phyloP scores from a whole-genome alignment of 2,113 vertebrate species.

The Elgaria multicarinata region DNA sequence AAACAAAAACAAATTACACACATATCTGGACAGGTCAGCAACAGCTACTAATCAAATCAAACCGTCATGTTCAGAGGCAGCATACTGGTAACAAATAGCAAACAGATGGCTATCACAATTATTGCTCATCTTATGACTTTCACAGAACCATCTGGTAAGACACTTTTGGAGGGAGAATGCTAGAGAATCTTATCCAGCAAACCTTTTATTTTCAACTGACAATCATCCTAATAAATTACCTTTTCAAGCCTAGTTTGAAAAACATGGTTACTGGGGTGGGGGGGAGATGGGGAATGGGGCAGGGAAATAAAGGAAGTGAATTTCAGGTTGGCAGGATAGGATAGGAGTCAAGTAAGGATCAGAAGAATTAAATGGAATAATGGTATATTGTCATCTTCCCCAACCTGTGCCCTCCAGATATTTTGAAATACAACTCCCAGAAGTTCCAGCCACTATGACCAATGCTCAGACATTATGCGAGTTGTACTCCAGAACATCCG shows the following conservation, averaged over 20 bases:
- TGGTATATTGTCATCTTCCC: neutral
- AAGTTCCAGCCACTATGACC: no score
- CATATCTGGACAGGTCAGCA: neutral
- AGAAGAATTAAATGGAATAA: neutral
- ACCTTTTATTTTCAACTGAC: neutral
- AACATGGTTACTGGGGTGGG: neutral
- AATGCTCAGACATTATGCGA: no score
- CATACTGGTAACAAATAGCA: neutral
- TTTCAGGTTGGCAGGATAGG: neutral
- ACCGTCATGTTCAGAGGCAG: neutral
- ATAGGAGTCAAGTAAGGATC: neutral
- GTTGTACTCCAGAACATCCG: no score
- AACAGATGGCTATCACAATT: neutral
- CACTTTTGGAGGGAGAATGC: neutral
- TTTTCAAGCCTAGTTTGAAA: neutral
- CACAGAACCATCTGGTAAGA: neutral
- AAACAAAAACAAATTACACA: neutral
- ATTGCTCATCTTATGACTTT: neutral
- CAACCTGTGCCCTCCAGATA: no score
- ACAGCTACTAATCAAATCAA: neutral
- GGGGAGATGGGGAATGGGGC: neutral
- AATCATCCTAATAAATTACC: neutral
- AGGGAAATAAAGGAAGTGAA: neutral
- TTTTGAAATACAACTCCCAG: no score
- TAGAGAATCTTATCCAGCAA: neutral